These are phyloP conservation scores for Fragum whitleyi DNA, from an alignment of 2,888 invertebrate genomes.

Conservation along the genomic window DNA sequence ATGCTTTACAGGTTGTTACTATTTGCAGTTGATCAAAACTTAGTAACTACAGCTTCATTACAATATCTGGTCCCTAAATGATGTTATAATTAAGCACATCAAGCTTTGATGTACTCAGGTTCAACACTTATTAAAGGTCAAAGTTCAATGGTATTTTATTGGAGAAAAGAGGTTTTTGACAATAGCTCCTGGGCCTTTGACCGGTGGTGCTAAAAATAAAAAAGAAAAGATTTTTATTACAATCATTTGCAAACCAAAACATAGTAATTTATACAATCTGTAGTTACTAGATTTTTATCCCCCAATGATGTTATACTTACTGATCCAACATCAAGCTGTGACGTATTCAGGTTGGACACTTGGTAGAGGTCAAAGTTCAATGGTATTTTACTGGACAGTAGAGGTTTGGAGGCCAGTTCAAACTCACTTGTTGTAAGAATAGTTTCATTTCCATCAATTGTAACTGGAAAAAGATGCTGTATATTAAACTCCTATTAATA, in stretches of 20 bases:
- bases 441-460: slow-evolving; percentile 34
- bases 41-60: too few relatives aligned
- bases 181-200: too few relatives aligned
- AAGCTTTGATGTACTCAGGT: slow-evolving; percentile 51
- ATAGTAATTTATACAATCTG: too few relatives aligned
- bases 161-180: slow-evolving; percentile 45
- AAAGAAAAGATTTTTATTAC: too few relatives aligned
- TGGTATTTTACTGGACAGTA: slow-evolving; percentile 42
- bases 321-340: slow-evolving; percentile 52
- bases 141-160: slow-evolving; percentile 40
- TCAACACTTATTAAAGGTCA: slow-evolving; percentile 48
- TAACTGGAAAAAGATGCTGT: slow-evolving; percentile 36
- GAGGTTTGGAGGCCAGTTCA: slow-evolving; percentile 37
- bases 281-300: too few relatives aligned
- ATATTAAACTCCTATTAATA: not conserved
- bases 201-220: too few relatives aligned
- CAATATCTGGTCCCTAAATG: too few relatives aligned
- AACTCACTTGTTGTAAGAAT: slow-evolving; percentile 42
- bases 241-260: too few relatives aligned
- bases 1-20: too few relatives aligned
- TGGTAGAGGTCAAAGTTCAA: slow-evolving; percentile 49
- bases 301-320: slow-evolving; percentile 50
- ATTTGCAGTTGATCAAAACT: too few relatives aligned
- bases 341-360: slow-evolving; percentile 53
- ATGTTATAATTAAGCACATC: slow-evolving; percentile 51